Evolutionary conservation across 2,888 invertebrate genomes (phyloP), one percentile per base, ranked within the genome.

Genomic region (Helleia helle): DNA sequence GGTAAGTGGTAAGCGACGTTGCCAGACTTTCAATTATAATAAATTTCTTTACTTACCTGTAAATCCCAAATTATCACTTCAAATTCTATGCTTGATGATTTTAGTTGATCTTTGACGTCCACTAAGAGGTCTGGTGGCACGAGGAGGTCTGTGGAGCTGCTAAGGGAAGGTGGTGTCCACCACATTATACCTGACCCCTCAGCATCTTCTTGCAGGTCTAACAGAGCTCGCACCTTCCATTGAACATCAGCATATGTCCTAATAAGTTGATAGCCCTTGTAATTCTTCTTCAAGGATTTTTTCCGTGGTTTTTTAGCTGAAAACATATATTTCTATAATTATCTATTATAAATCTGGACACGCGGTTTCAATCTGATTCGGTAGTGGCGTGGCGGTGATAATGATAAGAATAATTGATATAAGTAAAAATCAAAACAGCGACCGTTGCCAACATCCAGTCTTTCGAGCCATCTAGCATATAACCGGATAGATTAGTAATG

Each of bases 41-140:
- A 1, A 4, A 8, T 17, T 14, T 1, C 18, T 6, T 11, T 17
- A 43, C 17, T 47, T 70, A 89, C 89, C 85, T 93, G 91, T 17
- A 93, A 84, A 65, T 93, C 92, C 59, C 89, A 87, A 55, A 92
- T 90, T 18, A 92, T 73, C 0, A 92, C 87, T 48, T 88, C 87
- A 49, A 87, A 91, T 36, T 88, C 86, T 22, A 93, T 88, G 28
- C 86, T 86, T 45, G 86, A 86, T 8, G 88, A 87, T 42, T 86
- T 86, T 3, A 93, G 71, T 56, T 87, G 87, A 28, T 86, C 86
- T 55, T 87, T 88, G 2, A 90, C 73, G 40, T 89, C 88, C 2
- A 60, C 62, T 2, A 89, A 70, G 41, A 91, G 79, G 44, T 88
- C 87, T 1, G 93, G 92, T 0, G 93, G 89, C 7, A 94, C 88